Evolutionary conservation across 2,113 vertebrate genomes (phyloP), one percentile per base, ranked within the genome.

Genomic region (Scartelaos histophorus): DNA sequence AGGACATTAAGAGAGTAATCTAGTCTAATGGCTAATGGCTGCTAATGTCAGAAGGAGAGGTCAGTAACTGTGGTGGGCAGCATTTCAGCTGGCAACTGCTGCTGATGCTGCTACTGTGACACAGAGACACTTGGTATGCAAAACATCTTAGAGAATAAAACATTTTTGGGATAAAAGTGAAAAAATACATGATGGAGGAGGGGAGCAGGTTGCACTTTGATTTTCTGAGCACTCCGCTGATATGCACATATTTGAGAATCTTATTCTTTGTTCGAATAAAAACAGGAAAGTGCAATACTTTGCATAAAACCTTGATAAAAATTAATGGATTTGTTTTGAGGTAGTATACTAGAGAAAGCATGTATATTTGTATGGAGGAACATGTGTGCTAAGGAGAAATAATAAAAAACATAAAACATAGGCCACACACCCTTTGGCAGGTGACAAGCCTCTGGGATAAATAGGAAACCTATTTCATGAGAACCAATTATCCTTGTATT

Each of bases 51-150:
- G 67, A 73, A 38, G 69, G 80, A 80, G 64, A 78, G 79, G 75
- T 72, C 79, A 78, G 73, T 68, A 75, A 78, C 56, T 69, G 75
- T 71, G 75, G 34, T 66, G 45, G 38, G 80, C 76, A 66, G 62
- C 69, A 76, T 73, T 69, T 47, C 67, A 82, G 68, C 71, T 57
- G 16, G 38, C 38, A 58, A 73, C 72, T 81, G 80, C 74, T 81
- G 86, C 79, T 88, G 78, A 69, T 81, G 80, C 74, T 88, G 78
- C 84, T 88, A 85, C 87, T 91, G 87, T 75, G 88, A 88, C 85
- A 85, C 82, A 81, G 73, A 74, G 35, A 79, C 49, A 71, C 68
- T 68, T 74, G 34, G 0, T 11, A 80, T 90, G 89, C 75, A 81
- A 71, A 87, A 79, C 68, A 81, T 76, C 79, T 87, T 67, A 67